A percentile compares a stretch with the other conserved stretches of the same genome.
phyloP scores from a whole-genome alignment of 2,113 vertebrate species.

The Calypte anna region DNA sequence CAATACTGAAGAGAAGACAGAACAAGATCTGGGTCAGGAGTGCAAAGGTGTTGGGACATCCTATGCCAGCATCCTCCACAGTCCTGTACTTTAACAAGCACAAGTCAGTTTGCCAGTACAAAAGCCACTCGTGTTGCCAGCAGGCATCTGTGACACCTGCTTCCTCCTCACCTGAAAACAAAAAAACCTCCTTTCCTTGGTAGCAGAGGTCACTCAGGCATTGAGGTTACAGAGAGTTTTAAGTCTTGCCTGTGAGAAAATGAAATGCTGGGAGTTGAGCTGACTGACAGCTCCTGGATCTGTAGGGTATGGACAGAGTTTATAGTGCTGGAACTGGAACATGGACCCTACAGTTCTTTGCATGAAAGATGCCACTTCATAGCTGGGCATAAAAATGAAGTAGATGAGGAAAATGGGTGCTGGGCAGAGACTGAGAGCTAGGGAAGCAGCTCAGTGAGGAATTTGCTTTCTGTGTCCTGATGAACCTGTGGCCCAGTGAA shows the following conservation, averaged over 20 bases:
- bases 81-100: background rate
- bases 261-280: background rate
- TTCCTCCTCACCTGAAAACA: background rate
- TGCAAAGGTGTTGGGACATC: background rate
- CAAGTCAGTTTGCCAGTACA: background rate
- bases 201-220: background rate
- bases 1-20: background rate
- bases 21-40: background rate
- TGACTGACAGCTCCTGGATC: background rate
- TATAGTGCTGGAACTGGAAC: background rate
- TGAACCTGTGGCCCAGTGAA: background rate
- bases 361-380: background rate
- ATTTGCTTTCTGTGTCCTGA: background rate
- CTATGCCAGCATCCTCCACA: accelerated
- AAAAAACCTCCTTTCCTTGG: background rate
- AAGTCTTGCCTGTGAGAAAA: background rate
- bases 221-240: background rate
- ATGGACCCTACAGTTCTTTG: background rate
- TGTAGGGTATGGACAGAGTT: background rate
- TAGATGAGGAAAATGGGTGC: background rate
- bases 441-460: background rate
- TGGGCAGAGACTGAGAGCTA: background rate
- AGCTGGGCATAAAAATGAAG: background rate
- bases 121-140: background rate
- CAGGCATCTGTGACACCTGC: background rate